phyloP scores from a whole-genome alignment of 2,888 invertebrate genomes.

The Trimorus sp. region DNA sequence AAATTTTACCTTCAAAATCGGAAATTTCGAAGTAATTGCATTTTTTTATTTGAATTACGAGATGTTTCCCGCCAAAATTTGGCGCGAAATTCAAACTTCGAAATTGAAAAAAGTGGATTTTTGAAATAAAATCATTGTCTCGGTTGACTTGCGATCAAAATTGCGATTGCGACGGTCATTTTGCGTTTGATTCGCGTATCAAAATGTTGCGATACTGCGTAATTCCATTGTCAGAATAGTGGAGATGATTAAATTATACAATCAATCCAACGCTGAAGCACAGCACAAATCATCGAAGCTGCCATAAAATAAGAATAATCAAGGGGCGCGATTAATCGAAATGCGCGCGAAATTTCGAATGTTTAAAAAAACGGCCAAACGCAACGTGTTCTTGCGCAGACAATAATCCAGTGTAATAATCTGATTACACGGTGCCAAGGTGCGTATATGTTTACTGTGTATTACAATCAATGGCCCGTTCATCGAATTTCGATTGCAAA shows the following conservation, averaged over 20 bases:
- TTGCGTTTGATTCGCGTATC: constrained; percentile 20
- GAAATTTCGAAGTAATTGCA: too few relatives aligned
- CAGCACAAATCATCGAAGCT: constrained; percentile 25
- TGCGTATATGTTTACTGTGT: constrained; percentile 9
- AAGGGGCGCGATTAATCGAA: neutral
- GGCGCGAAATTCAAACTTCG: constrained; percentile 18
- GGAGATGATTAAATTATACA: constrained; percentile 52
- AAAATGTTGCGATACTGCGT: constrained; percentile 42
- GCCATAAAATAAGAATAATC: constrained; percentile 13
- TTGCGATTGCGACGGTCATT: constrained; percentile 12
- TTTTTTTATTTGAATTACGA: too few relatives aligned
- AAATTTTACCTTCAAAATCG: too few relatives aligned
- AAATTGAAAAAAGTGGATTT: neutral
- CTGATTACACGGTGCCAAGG: constrained; percentile 33
- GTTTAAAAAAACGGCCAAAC: too few relatives aligned
- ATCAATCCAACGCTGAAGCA: constrained; percentile 34
- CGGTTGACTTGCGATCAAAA: neutral
- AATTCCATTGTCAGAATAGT: constrained; percentile 54
- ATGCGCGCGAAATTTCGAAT: neutral
- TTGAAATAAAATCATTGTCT: too few relatives aligned
- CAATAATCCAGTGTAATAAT: constrained; percentile 24
- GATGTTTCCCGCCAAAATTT: too few relatives aligned
- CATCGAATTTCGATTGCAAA: constrained; percentile 37
- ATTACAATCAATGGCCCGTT: constrained; percentile 35
- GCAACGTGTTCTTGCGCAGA: neutral